A percentile compares a stretch with the other conserved stretches of the same genome.
phyloP scores from a whole-genome alignment of 2,797 vertebrate genomes.

The Mormyrops attenuatus region DNA sequence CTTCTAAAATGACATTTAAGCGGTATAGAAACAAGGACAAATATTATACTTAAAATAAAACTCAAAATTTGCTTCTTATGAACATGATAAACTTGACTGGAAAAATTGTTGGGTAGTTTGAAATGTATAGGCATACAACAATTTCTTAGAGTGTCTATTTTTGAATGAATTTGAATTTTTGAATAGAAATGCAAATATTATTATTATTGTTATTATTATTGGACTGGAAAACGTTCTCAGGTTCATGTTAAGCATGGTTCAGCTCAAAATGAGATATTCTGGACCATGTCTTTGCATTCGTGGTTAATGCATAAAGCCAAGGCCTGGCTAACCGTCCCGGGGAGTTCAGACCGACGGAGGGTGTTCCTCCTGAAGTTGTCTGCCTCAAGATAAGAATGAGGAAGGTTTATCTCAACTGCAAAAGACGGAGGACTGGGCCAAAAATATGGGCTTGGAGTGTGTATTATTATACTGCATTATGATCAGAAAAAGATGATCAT shows the following conservation, averaged over 20 bases:
- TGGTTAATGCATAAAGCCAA: not conserved
- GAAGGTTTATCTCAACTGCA: constrained; percentile 54
- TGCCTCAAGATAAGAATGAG: constrained; percentile 57
- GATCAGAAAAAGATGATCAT: not conserved
- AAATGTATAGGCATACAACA: not conserved
- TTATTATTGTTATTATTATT: not conserved
- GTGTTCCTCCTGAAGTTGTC: constrained; percentile 48
- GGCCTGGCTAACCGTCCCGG: not conserved
- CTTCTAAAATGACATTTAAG: not conserved
- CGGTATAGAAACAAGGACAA: not conserved
- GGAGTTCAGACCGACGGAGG: constrained; percentile 49
- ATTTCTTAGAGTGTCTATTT: not conserved
- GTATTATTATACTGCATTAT: not conserved
- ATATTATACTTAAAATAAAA: not conserved
- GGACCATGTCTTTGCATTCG: not conserved
- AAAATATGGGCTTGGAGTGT: constrained; percentile 28
- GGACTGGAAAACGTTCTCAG: not conserved
- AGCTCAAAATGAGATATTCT: not conserved
- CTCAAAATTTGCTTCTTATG: not conserved
- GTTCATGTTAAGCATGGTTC: not conserved
- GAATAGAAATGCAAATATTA: not conserved
- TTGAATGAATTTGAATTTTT: not conserved
- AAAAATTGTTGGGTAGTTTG: not conserved
- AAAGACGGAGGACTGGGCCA: constrained; percentile 34
- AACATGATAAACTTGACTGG: not conserved